Percentiles rank a stretch among this genome's conserved stretches.
Conservation (phyloP, 2,888 invertebrate species). For the Caenorhabditis virilis region DNA sequence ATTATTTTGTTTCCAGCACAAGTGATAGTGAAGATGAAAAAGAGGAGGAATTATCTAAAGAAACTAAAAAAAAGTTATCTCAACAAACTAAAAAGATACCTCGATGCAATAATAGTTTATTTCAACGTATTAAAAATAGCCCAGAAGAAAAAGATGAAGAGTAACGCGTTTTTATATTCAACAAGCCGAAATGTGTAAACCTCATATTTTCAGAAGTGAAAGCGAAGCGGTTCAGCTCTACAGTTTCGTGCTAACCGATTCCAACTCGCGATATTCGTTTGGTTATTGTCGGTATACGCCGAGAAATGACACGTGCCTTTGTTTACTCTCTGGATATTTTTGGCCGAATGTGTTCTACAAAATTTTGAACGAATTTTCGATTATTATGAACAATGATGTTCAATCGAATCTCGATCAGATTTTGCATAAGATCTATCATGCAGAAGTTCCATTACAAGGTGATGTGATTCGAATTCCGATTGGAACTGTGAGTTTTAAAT, state of each 20-base stretch:
- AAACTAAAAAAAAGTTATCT: too few species aligned
- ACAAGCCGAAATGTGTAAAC: conserved; percentile 1
- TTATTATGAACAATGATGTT: conserved; percentile 74
- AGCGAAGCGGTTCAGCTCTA: conserved; percentile 83
- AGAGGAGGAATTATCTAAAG: too few species aligned
- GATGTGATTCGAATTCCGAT: conserved; percentile 25
- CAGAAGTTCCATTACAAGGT: conserved; percentile 60
- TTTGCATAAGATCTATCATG: conserved; percentile 63
- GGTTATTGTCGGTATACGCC: conserved; percentile 96
- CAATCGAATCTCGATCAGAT: conserved; percentile 54
- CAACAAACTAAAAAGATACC: too few species aligned
- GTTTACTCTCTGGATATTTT: conserved; percentile 81
- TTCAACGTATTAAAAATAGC: neutral
- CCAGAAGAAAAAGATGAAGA: neutral
- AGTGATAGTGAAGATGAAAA: too few species aligned
- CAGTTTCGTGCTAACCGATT: conserved; percentile 92
- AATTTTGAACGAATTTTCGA: conserved; percentile 82
- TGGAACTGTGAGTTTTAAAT: neutral
- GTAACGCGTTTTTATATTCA: too few species aligned
- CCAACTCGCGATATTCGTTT: conserved; percentile 93
- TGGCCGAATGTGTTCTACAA: conserved; percentile 95
- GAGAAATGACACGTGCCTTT: conserved; percentile 80
- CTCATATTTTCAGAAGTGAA: conserved; percentile 41
- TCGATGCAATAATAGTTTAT: too few species aligned
- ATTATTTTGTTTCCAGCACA: too few species aligned